Percentiles rank a stretch among this genome's conserved stretches.
These are phyloP conservation scores for Cynocephalus volans DNA, from an alignment of 2,113 vertebrate genomes.

Conservation along the genomic window DNA sequence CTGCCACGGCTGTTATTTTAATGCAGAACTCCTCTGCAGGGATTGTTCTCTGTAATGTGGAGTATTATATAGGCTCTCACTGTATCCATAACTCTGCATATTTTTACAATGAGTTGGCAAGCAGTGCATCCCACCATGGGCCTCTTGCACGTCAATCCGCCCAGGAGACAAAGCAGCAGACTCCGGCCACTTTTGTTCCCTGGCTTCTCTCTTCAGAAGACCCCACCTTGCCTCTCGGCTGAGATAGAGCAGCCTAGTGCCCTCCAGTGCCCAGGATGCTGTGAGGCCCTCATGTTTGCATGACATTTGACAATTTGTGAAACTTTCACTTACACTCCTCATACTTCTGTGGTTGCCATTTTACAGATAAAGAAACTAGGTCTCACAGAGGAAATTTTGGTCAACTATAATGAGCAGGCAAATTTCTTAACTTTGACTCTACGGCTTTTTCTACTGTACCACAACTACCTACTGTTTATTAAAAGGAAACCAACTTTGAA, in stretches of 20 bases:
- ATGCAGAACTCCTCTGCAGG: conserved; percentile 54
- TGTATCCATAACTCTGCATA: conserved; percentile 22
- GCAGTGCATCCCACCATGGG: rapidly evolving
- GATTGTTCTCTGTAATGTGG: conserved; percentile 55
- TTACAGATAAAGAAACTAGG: neutral
- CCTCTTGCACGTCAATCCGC: neutral
- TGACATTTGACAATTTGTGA: too few relatives aligned
- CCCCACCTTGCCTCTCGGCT: rapidly evolving
- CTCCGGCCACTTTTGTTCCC: neutral
- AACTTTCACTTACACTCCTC: neutral
- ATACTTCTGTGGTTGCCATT: neutral
- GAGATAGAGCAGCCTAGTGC: neutral
- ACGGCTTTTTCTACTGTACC: neutral
- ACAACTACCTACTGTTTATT: neutral
- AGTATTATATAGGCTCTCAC: conserved; percentile 25
- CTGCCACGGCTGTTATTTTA: conserved; percentile 81
- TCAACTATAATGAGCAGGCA: neutral
- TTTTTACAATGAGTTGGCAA: conserved; percentile 73
- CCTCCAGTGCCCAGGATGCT: neutral
- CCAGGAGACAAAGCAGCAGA: neutral
- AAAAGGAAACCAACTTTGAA: conserved; percentile 11
- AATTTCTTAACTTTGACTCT: neutral
- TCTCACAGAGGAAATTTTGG: neutral
- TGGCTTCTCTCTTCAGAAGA: neutral
- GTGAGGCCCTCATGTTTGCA: neutral